phyloP scores from a whole-genome alignment of 2,113 vertebrate genomes.

The Burhinus bistriatus region DNA sequence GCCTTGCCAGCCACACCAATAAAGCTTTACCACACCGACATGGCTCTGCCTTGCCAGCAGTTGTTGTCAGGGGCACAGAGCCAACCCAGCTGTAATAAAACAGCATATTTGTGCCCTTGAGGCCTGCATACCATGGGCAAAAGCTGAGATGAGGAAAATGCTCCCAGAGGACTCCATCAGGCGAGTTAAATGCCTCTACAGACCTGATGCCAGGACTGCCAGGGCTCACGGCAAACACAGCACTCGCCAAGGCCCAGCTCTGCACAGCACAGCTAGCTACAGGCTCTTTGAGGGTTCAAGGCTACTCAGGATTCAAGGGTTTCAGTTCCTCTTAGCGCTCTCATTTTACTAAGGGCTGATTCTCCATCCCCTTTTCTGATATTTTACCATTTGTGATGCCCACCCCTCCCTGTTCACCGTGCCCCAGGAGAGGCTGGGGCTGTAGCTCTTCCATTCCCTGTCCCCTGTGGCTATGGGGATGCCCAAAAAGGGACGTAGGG shows the following conservation, averaged over 20 bases:
- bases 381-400: neutral
- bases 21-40: neutral
- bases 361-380: neutral
- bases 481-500: accelerated
- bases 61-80: neutral
- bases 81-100: neutral
- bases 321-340: neutral
- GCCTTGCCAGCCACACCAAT: neutral
- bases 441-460: neutral
- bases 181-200: neutral
- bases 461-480: neutral
- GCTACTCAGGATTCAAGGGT: neutral
- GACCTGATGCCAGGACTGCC: neutral
- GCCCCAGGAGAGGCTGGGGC: neutral
- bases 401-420: neutral
- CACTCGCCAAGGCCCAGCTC: accelerated
- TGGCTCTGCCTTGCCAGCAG: neutral
- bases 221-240: neutral
- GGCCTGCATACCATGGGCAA: neutral
- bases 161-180: neutral
- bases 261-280: neutral
- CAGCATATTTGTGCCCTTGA: neutral
- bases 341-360: neutral
- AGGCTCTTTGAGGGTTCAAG: neutral
- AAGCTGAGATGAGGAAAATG: neutral